Base-by-base conservation (phyloP, 1,140 invertebrate species). In the Cyphomyrmex costatus region DNA sequence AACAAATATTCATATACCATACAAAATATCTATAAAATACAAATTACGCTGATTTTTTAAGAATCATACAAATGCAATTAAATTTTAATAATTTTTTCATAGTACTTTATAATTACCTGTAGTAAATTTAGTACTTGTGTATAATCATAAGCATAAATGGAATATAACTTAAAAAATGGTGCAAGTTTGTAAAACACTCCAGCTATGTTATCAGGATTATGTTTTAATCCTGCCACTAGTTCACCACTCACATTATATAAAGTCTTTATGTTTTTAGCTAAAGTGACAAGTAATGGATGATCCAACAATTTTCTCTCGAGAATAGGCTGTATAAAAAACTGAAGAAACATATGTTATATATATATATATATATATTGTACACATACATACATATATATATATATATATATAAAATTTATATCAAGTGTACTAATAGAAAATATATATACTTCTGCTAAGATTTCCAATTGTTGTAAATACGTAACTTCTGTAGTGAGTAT, bases 81-180 rank as follows among this genome's bases (percentile, higher is more conserved):
- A 58, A 42, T n/a, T 21, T 6, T 56, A 21, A 63, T 61, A 21
- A 63, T 24, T 27, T 56, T 42, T 61, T 46, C 19, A 27, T 51
- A 71, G 70, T 49, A 79, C 3, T 58, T 42, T 5, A 65, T 85
- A 61, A 24, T 36, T 94, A 96, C 95, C 92, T 96, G 96, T 77
- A 96, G 84, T 74, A 96, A 87, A 30, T 94, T 93, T 74, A 96
- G 91, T 4, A 96, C 96, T 82, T 96, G 95, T 87, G 96, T 96
- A 93, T 97, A 97, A 91, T 97, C 97, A 76, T 97, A 97, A 1
- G 97, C 97, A 94, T 98, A 98, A 2, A 97, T 96, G 4, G 97
- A 97, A 91, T 98, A 98, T 19, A 97, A 93, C 93, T 98, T 98
- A 30, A 98, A 96, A 93, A 97, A 98, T 12, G 97, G 97, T 21